phyloP scores from a whole-genome alignment of 2,113 vertebrate species.

The Psammodynastes pulverulentus region DNA sequence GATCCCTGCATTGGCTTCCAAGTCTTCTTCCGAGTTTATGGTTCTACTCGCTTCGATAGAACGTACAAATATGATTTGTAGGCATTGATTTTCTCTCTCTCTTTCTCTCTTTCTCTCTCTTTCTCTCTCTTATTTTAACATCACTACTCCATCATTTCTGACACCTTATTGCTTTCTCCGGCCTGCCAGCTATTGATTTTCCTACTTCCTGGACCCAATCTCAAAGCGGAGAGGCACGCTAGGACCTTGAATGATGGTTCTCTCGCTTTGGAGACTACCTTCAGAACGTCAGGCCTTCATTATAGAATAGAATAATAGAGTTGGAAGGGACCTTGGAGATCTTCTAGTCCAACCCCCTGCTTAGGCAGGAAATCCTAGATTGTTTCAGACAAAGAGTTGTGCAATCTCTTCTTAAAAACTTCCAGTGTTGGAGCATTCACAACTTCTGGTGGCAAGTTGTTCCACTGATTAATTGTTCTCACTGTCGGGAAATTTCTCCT shows the following conservation, averaged over 20 bases:
- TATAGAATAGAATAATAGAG: too few relatives aligned
- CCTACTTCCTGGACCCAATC: neutral
- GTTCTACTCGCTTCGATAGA: neutral
- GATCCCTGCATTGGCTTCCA: neutral
- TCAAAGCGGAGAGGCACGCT: fast-evolving
- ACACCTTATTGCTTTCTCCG: neutral
- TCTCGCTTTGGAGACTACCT: fast-evolving
- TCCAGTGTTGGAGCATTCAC: too few relatives aligned
- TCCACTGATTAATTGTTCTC: too few relatives aligned
- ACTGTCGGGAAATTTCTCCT: too few relatives aligned
- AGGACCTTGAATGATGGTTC: fast-evolving
- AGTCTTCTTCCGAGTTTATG: neutral
- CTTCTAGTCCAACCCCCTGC: too few relatives aligned
- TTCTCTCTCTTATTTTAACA: neutral
- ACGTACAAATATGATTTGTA: neutral
- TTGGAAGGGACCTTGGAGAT: too few relatives aligned
- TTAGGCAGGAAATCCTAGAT: too few relatives aligned
- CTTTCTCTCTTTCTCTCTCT: too few relatives aligned
- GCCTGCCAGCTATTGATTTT: neutral
- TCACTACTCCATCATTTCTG: neutral
- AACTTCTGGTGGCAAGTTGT: too few relatives aligned
- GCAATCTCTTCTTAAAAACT: too few relatives aligned
- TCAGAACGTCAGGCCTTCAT: neutral
- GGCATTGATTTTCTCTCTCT: neutral
- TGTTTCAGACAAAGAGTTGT: too few relatives aligned